These are phyloP conservation scores for Philereme vetulata DNA, from an alignment of 2,888 invertebrate genomes.

Conservation along the genomic window DNA sequence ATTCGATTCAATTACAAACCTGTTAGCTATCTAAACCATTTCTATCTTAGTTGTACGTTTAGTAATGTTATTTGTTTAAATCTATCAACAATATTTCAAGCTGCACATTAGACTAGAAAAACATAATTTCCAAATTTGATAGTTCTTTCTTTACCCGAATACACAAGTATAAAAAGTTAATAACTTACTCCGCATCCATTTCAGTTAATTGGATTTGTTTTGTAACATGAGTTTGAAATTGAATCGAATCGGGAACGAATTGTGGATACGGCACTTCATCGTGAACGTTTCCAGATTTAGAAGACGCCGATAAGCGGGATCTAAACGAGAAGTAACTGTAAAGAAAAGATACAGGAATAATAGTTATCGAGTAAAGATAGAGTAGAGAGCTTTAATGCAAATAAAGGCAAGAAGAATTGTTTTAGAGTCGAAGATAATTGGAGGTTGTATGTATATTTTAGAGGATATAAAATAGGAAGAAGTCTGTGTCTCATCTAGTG, in stretches of 20 bases:
- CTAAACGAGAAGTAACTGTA: slow-evolving; percentile 17
- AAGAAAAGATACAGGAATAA: not conserved
- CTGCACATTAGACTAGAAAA: too few species aligned
- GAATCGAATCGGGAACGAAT: slow-evolving; percentile 65
- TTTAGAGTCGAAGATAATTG: too few species aligned
- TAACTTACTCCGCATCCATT: slow-evolving; percentile 36
- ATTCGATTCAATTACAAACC: slow-evolving; percentile 71
- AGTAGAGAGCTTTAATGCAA: not conserved
- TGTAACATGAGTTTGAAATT: slow-evolving; percentile 71
- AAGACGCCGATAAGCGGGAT: slow-evolving; percentile 31
- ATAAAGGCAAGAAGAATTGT: not conserved
- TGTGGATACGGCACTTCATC: slow-evolving; percentile 47
- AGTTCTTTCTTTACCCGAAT: not conserved
- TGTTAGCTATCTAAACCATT: too few species aligned
- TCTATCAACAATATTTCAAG: too few species aligned
- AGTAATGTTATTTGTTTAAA: too few species aligned
- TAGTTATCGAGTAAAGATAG: not conserved
- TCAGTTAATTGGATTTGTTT: slow-evolving; percentile 61
- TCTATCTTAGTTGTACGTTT: too few species aligned
- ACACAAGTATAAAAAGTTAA: slow-evolving; percentile 5
- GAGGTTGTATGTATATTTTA: too few species aligned
- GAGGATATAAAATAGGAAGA: too few species aligned
- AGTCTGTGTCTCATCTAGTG: too few species aligned
- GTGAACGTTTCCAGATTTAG: slow-evolving; percentile 54
- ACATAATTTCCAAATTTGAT: too few species aligned